Percentiles rank a stretch among this genome's conserved stretches.
phyloP scores from a whole-genome alignment of 2,797 vertebrate genomes.

The Thunnus albacares region DNA sequence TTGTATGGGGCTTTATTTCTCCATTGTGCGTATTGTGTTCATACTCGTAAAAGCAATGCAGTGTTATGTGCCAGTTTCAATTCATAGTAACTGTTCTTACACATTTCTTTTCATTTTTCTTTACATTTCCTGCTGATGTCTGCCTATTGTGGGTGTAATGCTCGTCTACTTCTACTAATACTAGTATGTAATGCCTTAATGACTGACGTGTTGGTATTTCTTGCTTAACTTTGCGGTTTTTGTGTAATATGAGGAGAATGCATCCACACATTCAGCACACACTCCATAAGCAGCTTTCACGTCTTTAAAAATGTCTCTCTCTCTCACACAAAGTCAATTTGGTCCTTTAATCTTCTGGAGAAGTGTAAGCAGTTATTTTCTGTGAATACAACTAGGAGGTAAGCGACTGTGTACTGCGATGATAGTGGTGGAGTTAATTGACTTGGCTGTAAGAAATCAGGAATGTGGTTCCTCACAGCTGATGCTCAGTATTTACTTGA shows the following conservation, averaged over 20 bases:
- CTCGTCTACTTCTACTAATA: background rate
- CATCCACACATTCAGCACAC: background rate
- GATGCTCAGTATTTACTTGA: background rate
- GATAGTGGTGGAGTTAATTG: slow-evolving; percentile 9
- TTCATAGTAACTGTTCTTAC: background rate
- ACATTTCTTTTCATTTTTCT: background rate
- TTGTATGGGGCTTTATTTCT: background rate
- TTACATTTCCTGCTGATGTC: background rate
- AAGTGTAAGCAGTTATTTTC: slow-evolving; percentile 2
- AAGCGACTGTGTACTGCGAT: background rate
- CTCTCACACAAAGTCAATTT: slow-evolving; percentile 1
- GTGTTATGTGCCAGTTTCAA: background rate
- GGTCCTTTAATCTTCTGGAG: slow-evolving; percentile 6
- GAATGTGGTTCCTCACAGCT: background rate
- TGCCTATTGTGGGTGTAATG: background rate
- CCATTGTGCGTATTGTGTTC: background rate
- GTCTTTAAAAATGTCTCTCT: background rate
- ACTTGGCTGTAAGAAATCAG: slow-evolving; percentile 4
- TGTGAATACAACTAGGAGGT: background rate
- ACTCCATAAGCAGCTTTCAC: background rate
- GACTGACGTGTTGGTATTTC: background rate
- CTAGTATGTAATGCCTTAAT: background rate
- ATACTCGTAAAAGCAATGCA: background rate
- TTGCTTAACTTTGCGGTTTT: background rate
- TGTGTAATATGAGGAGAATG: background rate